Percentiles rank a stretch among this genome's conserved stretches.
Conservation (phyloP, 1,140 invertebrate species). For the Chrysopa pallens region DNA sequence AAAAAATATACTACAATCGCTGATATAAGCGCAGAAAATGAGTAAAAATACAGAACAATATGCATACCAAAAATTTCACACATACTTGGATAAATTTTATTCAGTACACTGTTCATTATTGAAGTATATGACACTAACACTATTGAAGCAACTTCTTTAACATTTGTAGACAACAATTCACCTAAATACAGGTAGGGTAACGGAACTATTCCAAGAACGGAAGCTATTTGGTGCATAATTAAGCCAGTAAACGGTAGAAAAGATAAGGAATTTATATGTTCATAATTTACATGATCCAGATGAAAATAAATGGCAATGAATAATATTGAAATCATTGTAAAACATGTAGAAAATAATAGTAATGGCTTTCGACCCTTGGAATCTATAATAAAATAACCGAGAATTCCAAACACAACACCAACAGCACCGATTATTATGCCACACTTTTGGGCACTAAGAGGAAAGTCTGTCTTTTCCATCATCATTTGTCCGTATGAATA, state of each 20-base stretch:
- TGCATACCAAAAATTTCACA: constrained; percentile 38
- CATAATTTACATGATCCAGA: constrained; percentile 22
- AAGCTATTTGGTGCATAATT: constrained; percentile 48
- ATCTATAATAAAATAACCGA: constrained; percentile 48
- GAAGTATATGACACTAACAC: constrained; percentile 51
- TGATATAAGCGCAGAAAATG: constrained; percentile 37
- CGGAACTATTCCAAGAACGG: constrained; percentile 46
- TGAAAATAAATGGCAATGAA: constrained; percentile 41
- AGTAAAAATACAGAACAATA: constrained; percentile 56
- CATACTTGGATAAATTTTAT: constrained; percentile 51
- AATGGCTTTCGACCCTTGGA: constrained; percentile 47
- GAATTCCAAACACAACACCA: constrained; percentile 41
- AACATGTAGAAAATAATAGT: constrained; percentile 36
- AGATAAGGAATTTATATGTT: constrained; percentile 22
- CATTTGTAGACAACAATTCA: constrained; percentile 53
- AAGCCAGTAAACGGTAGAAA: constrained; percentile 43
- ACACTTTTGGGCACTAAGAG: constrained; percentile 12
- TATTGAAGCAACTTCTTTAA: constrained; percentile 48
- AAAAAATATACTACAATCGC: constrained; percentile 39
- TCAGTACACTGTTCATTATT: constrained; percentile 50
- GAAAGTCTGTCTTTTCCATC: constrained; percentile 36
- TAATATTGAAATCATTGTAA: constrained; percentile 30
- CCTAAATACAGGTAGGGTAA: constrained; percentile 55
- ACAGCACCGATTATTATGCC: constrained; percentile 42
- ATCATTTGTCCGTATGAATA: constrained; percentile 59